Percentiles rank a stretch among this genome's conserved stretches.
phyloP scores from a whole-genome alignment of 2,888 invertebrate species.

The Ashinkailepas kermadecensis region DNA sequence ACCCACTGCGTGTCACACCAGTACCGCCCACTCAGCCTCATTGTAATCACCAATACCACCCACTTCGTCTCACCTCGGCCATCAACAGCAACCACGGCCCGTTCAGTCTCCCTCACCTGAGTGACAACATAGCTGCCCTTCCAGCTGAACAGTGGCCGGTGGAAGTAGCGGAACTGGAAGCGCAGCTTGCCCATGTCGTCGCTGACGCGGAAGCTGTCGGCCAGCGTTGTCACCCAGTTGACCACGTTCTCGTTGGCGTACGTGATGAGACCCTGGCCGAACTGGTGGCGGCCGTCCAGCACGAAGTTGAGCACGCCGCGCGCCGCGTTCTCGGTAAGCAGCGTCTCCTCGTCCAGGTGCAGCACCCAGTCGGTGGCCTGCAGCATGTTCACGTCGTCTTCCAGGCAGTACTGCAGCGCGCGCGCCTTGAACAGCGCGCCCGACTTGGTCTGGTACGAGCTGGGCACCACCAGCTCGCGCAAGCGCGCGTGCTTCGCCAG shows the following conservation, averaged over 20 bases:
- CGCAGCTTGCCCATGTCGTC: constrained; percentile 97
- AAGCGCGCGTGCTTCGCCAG: constrained; percentile 27
- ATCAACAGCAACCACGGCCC: not conserved
- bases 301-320: constrained; percentile 89
- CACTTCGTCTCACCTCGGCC: no score
- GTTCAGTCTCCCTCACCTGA: constrained; percentile 56
- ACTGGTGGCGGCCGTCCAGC: constrained; percentile 76
- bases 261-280: constrained; percentile 91
- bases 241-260: constrained; percentile 63
- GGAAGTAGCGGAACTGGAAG: constrained; percentile 84
- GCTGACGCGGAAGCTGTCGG: constrained; percentile 90
- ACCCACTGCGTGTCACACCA: no score
- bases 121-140: constrained; percentile 97
- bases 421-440: constrained; percentile 91
- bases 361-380: constrained; percentile 90
- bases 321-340: constrained; percentile 84
- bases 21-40: no score
- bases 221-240: constrained; percentile 93
- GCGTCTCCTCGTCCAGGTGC: constrained; percentile 94
- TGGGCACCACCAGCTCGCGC: constrained; percentile 67
- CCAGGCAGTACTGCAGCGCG: constrained; percentile 90
- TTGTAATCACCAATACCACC: no score
- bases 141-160: constrained; percentile 94
- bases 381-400: constrained; percentile 73
- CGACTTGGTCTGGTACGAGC: constrained; percentile 74